Evolutionary conservation across 1,140 invertebrate species (phyloP).

Genomic region (Leptoteleia sp.): DNA sequence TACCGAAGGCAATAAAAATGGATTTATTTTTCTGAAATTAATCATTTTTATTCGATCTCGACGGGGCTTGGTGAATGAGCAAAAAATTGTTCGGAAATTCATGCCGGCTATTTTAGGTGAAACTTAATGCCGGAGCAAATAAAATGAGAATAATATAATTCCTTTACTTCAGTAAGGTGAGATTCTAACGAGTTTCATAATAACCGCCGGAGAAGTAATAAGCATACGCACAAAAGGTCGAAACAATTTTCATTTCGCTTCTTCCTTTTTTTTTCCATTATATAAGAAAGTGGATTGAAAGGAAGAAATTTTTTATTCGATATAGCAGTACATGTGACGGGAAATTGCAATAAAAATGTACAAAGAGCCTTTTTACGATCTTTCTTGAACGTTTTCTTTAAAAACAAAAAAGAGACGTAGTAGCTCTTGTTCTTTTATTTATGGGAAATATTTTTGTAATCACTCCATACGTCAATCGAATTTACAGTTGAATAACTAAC

Average conservation of each 20-base stretch:
- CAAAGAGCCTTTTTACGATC: slow-evolving; percentile 32
- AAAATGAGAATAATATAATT: not conserved
- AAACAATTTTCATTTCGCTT: slow-evolving; percentile 15
- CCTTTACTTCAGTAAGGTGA: not conserved
- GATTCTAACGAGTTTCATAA: slow-evolving; percentile 11
- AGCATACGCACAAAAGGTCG: slow-evolving; percentile 6
- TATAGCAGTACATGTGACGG: slow-evolving; percentile 23
- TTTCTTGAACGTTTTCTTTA: slow-evolving; percentile 14
- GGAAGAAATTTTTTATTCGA: slow-evolving; percentile 21
- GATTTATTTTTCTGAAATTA: too few relatives aligned
- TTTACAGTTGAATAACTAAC: slow-evolving; percentile 22
- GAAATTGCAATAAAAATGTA: slow-evolving; percentile 31
- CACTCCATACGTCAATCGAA: slow-evolving; percentile 4
- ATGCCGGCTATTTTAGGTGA: too few relatives aligned
- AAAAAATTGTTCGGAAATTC: too few relatives aligned
- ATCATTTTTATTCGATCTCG: too few relatives aligned
- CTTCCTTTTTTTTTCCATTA: slow-evolving; percentile 4
- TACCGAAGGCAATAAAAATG: too few relatives aligned
- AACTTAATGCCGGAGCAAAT: too few relatives aligned
- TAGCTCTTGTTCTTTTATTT: slow-evolving; percentile 19
- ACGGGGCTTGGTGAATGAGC: too few relatives aligned
- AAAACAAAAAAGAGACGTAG: too few relatives aligned
- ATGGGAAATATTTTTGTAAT: slow-evolving; percentile 22
- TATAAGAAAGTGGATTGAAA: slow-evolving; percentile 29
- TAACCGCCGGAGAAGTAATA: slow-evolving; percentile 2